Conservation (phyloP, 1,140 invertebrate species). For the Dendrolimus kikuchii region DNA sequence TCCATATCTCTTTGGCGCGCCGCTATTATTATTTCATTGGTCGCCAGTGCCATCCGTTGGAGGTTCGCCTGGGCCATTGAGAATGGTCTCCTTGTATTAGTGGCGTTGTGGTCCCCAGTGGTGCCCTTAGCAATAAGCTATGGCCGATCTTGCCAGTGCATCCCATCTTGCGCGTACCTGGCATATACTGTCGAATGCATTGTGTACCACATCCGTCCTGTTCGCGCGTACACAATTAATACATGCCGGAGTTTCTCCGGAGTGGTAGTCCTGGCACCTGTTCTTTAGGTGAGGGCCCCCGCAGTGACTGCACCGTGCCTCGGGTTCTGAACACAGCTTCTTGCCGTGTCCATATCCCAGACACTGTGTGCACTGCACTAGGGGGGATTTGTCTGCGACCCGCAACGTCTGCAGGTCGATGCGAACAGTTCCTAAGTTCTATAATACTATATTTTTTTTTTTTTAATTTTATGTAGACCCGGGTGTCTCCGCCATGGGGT, state of each 20-base stretch:
- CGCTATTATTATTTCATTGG: constrained; percentile 10
- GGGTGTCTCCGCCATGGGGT: no score
- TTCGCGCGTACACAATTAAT: constrained; percentile 9
- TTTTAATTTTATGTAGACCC: no score
- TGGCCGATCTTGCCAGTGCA: neutral
- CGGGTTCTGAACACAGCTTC: constrained; percentile 5
- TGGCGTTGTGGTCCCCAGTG: constrained; percentile 10
- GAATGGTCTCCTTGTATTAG: constrained; percentile 10
- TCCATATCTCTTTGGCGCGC: neutral
- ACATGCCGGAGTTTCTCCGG: neutral
- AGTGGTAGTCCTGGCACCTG: neutral
- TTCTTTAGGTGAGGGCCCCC: constrained; percentile 5
- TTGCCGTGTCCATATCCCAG: constrained; percentile 10
- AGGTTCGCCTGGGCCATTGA: no score
- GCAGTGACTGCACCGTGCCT: constrained; percentile 9
- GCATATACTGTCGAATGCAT: constrained; percentile 8
- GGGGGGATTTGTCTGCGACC: constrained; percentile 17
- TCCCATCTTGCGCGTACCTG: no score
- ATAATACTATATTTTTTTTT: no score
- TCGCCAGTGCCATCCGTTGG: constrained; percentile 15
- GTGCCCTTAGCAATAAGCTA: constrained; percentile 9
- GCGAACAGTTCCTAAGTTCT: neutral
- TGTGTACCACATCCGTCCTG: neutral
- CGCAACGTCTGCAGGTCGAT: constrained; percentile 4
- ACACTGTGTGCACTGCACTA: constrained; percentile 17